Percentiles rank a stretch among this genome's conserved stretches.
Conservation (phyloP, 1,140 invertebrate species). For the Hyles vespertilio region DNA sequence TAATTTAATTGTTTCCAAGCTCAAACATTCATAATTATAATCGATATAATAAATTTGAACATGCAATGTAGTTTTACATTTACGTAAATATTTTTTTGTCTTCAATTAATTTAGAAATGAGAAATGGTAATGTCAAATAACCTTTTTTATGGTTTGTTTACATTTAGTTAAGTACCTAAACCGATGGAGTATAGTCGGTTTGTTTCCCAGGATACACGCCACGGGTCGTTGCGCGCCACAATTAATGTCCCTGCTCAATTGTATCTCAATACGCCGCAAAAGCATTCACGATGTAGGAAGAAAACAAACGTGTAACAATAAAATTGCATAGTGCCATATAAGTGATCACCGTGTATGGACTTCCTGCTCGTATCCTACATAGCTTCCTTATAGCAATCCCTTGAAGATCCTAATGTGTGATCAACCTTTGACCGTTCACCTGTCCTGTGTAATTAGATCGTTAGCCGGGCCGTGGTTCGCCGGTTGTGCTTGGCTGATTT, state of each 20-base stretch:
- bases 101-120: too few relatives aligned
- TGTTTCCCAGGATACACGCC: neutral
- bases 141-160: too few relatives aligned
- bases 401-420: constrained; percentile 14
- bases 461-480: constrained; percentile 28
- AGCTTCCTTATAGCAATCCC: constrained; percentile 23
- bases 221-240: constrained; percentile 2
- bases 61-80: too few relatives aligned
- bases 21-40: too few relatives aligned
- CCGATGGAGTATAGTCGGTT: neutral
- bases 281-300: too few relatives aligned
- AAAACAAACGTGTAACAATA: constrained; percentile 11
- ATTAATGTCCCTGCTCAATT: constrained; percentile 5
- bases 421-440: constrained; percentile 45
- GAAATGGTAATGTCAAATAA: too few relatives aligned
- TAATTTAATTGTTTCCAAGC: too few relatives aligned
- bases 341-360: constrained; percentile 8
- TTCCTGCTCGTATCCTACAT: constrained; percentile 16
- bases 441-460: constrained; percentile 52
- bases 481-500: constrained; percentile 47
- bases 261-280: neutral
- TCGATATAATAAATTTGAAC: too few relatives aligned
- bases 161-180: too few relatives aligned
- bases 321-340: constrained; percentile 22
- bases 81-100: too few relatives aligned